phyloP scores from a whole-genome alignment of 2,113 vertebrate species.

The Sigmodon hispidus region DNA sequence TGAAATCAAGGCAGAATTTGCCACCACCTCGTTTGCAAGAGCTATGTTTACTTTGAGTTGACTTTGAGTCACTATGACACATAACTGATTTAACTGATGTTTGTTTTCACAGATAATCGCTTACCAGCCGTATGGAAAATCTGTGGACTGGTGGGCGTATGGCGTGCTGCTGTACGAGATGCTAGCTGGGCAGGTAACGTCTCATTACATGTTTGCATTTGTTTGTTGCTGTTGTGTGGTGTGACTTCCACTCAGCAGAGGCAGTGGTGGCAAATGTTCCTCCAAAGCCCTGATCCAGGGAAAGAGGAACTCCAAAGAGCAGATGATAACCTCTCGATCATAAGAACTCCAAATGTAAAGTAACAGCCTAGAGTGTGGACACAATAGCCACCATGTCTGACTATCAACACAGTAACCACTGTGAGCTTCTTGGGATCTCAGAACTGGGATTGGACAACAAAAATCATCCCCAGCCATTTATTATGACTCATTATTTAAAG shows the following conservation, averaged over 20 bases:
- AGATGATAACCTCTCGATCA: neutral
- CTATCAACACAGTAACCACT: accelerated
- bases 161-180: slow-evolving; percentile 98
- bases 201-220: accelerated
- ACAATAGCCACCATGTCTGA: accelerated
- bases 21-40: accelerated
- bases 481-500: neutral
- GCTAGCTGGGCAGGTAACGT: slow-evolving; percentile 97
- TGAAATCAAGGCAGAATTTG: neutral
- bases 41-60: accelerated
- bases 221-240: too few relatives aligned
- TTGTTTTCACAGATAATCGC: slow-evolving; percentile 93
- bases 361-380: neutral
- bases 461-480: neutral
- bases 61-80: neutral
- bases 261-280: accelerated
- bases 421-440: neutral
- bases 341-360: neutral
- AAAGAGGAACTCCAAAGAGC: neutral
- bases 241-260: accelerated
- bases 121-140: slow-evolving; percentile 97
- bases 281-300: neutral
- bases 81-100: neutral
- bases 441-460: neutral
- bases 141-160: slow-evolving; percentile 99